These are phyloP conservation scores for Pimpla rufipes DNA, from an alignment of 2,888 invertebrate genomes.

Conservation along the genomic window DNA sequence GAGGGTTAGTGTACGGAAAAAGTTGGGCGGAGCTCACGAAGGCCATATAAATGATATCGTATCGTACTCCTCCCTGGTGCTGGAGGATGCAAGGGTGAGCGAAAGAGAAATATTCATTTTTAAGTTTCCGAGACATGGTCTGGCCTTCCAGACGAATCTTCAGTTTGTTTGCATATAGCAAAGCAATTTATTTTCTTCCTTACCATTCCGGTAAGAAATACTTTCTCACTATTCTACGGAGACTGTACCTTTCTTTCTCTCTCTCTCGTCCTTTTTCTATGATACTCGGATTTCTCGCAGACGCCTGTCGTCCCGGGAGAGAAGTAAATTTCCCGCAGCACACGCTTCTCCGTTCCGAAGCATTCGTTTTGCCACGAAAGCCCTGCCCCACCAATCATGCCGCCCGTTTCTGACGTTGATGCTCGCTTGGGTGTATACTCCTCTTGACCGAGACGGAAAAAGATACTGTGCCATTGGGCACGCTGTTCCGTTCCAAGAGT, in stretches of 20 bases:
- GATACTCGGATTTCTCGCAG: constrained; percentile 53
- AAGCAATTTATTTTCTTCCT: constrained; percentile 59
- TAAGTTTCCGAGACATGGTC: constrained; percentile 49
- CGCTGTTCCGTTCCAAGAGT: neutral
- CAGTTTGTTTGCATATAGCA: constrained; percentile 57
- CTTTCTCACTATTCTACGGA: constrained; percentile 33
- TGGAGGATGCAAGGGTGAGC: constrained; percentile 14
- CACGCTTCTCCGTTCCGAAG: constrained; percentile 19
- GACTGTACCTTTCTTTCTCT: constrained; percentile 16
- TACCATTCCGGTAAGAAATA: constrained; percentile 55
- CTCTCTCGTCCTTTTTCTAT: constrained; percentile 46
- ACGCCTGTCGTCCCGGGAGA: constrained; percentile 44
- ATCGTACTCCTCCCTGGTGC: constrained; percentile 7
- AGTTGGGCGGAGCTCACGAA: constrained; percentile 4
- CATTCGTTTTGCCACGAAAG: constrained; percentile 40
- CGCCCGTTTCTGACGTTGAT: constrained; percentile 41
- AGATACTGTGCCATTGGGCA: neutral
- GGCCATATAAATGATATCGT: constrained; percentile 32
- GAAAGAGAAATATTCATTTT: constrained; percentile 59
- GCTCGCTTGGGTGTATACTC: constrained; percentile 1
- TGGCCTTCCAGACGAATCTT: constrained; percentile 40
- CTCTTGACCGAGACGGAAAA: constrained; percentile 12
- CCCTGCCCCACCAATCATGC: constrained; percentile 2
- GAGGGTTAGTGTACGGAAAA: constrained; percentile 19
- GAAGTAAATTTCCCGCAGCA: constrained; percentile 56